phyloP scores from a whole-genome alignment of 2,113 vertebrate genomes.

The Atractosteus spatula region DNA sequence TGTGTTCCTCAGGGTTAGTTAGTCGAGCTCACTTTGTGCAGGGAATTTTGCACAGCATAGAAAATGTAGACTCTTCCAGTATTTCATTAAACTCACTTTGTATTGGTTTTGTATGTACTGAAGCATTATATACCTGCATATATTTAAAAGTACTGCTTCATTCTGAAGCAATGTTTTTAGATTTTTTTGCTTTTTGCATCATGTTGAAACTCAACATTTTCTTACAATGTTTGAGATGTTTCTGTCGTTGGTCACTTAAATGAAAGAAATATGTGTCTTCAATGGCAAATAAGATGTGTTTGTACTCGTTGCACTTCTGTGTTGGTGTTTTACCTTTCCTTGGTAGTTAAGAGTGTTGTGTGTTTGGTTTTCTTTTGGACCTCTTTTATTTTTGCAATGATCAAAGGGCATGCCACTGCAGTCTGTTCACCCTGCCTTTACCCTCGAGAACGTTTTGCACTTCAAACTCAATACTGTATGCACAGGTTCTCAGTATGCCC shows the following conservation, averaged over 20 bases:
- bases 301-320: not conserved
- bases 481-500: not conserved
- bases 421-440: not conserved
- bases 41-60: no score
- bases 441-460: not conserved
- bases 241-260: not conserved
- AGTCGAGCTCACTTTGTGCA: no score
- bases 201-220: no score
- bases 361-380: not conserved
- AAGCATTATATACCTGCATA: no score
- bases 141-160: no score
- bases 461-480: not conserved
- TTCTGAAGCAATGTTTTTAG: no score
- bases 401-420: not conserved
- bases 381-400: not conserved
- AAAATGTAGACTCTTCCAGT: no score
- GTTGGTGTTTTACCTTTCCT: conserved; percentile 26
- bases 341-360: conserved; percentile 37
- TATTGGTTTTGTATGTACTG: no score
- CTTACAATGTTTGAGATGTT: no score
- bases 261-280: not conserved
- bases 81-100: no score
- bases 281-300: not conserved
- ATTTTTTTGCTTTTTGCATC: no score
- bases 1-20: no score